These are phyloP conservation scores for Calliphora vomitoria DNA, from an alignment of 2,888 invertebrate species.

Conservation along the genomic window DNA sequence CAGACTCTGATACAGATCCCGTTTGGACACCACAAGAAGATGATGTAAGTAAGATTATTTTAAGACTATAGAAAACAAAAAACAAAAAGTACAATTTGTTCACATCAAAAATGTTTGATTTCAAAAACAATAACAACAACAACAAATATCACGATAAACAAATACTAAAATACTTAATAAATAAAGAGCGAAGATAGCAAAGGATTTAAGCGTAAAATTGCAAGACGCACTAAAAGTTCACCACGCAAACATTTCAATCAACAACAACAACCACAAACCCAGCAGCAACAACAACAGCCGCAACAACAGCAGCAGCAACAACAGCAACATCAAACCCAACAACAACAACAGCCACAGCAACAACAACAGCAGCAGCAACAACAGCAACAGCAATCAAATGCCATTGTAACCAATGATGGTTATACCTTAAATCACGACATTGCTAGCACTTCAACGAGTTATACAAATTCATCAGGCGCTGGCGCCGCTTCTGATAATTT, in stretches of 20 bases:
- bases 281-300: slow-evolving; percentile 74
- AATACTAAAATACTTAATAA: slow-evolving; percentile 42
- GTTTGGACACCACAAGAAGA: slow-evolving; percentile 90
- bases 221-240: slow-evolving; percentile 80
- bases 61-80: slow-evolving; percentile 64
- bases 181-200: slow-evolving; percentile 78
- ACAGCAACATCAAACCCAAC: slow-evolving; percentile 83
- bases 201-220: slow-evolving; percentile 80
- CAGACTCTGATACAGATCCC: slow-evolving; percentile 89
- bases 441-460: slow-evolving; percentile 77
- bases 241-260: slow-evolving; percentile 81
- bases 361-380: slow-evolving; percentile 77
- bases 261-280: slow-evolving; percentile 68
- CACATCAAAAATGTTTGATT: slow-evolving; percentile 69
- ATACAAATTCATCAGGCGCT: slow-evolving; percentile 77
- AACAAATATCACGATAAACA: slow-evolving; percentile 18
- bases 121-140: slow-evolving; percentile 49
- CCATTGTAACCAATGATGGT: slow-evolving; percentile 75
- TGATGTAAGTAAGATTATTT: slow-evolving; percentile 81
- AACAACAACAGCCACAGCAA: slow-evolving; percentile 78
- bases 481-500: slow-evolving; percentile 80
- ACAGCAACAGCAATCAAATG: slow-evolving; percentile 75
- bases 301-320: slow-evolving; percentile 73
- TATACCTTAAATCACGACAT: slow-evolving; percentile 81
- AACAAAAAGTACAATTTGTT: slow-evolving; percentile 57